Percentiles rank a stretch among this genome's conserved stretches.
These are phyloP conservation scores for Coenonympha arcania DNA, from an alignment of 2,888 invertebrate genomes.

Conservation along the genomic window DNA sequence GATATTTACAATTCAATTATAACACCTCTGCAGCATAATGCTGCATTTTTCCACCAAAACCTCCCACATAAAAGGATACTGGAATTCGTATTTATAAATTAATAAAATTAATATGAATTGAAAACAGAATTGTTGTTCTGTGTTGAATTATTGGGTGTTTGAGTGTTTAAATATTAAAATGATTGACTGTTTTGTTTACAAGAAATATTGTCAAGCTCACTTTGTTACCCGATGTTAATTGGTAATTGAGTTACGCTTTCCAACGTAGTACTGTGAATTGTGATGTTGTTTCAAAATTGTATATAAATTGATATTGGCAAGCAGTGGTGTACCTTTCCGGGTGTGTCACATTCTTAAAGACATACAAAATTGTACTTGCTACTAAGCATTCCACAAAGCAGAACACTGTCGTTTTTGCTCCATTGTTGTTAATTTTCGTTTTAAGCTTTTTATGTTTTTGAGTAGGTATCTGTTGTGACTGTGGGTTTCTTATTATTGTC, in stretches of 20 bases:
- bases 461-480: constrained; percentile 56
- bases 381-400: constrained; percentile 49
- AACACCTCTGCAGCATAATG: no score
- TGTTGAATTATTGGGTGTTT: no score
- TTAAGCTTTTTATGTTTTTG: constrained; percentile 59
- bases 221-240: no score
- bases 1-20: no score
- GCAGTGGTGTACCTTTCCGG: constrained; percentile 47
- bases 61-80: no score
- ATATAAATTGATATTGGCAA: constrained; percentile 18
- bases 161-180: no score
- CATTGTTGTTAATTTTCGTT: constrained; percentile 50
- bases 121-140: no score
- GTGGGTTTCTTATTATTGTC: constrained; percentile 49
- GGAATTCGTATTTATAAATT: no score
- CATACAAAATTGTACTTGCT: constrained; percentile 51
- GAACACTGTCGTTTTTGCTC: constrained; percentile 48
- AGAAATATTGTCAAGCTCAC: no score
- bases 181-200: no score
- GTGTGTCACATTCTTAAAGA: constrained; percentile 45
- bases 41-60: no score
- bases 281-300: neutral
- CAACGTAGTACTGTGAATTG: neutral
- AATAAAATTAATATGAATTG: no score
- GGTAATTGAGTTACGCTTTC: constrained; percentile 2